Evolutionary conservation across 53 echinoderm and acorn worm genomes (phyloP).

Genomic region (Mesocentrotus franciscanus): DNA sequence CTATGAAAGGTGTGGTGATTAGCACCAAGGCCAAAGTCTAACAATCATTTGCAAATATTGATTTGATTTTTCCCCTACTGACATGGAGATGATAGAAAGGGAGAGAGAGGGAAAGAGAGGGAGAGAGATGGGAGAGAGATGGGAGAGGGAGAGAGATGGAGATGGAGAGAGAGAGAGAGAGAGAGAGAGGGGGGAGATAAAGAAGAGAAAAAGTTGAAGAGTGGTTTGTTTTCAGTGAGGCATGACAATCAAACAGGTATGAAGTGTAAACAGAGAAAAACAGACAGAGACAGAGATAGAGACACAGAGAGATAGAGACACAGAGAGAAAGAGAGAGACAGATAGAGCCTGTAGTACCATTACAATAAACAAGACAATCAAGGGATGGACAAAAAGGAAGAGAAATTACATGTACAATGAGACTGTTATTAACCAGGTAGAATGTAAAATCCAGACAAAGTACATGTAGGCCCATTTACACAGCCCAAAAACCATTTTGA

Average conservation of each 20-base stretch:
- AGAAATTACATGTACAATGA: background rate
- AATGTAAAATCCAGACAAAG: background rate
- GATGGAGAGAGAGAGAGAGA: background rate
- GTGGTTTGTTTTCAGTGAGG: background rate
- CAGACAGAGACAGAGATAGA: background rate
- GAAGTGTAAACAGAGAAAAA: background rate
- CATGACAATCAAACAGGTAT: background rate
- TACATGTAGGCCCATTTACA: too few relatives aligned
- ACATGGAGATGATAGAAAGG: too few relatives aligned
- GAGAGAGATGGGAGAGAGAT: background rate
- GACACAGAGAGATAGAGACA: background rate
- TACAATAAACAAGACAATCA: background rate
- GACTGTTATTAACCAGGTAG: background rate
- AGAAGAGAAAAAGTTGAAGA: background rate
- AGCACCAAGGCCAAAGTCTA: conserved; percentile 59
- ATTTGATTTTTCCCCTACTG: conserved; percentile 14
- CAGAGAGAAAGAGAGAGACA: background rate
- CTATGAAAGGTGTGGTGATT: conserved; percentile 60
- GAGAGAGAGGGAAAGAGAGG: background rate
- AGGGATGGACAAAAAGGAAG: background rate
- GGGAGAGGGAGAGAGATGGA: background rate
- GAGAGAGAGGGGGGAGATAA: background rate
- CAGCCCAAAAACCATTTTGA: too few relatives aligned
- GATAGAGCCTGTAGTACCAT: background rate
- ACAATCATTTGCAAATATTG: conserved; percentile 60